phyloP scores from a whole-genome alignment of 1,140 invertebrate species.

The Ladona fulva region DNA sequence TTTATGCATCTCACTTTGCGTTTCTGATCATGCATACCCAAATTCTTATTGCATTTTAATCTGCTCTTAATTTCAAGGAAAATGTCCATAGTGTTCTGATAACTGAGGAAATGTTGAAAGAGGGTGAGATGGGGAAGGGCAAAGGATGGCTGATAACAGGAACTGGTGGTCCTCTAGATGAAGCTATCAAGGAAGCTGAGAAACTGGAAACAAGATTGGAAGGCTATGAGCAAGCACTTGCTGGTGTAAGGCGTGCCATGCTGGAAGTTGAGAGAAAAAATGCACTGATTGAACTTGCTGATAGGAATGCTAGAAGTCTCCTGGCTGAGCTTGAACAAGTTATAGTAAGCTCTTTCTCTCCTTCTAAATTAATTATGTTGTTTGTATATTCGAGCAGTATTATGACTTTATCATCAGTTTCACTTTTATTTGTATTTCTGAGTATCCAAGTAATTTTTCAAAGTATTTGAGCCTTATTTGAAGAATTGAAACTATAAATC shows the following conservation, averaged over 20 bases:
- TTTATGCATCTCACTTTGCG: neutral
- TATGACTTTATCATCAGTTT: too few relatives aligned
- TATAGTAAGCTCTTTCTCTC: constrained; percentile 51
- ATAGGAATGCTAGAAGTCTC: constrained; percentile 72
- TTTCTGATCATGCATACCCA: too few relatives aligned
- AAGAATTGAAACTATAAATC: too few relatives aligned
- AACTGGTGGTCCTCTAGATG: constrained; percentile 53
- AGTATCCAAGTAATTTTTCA: too few relatives aligned
- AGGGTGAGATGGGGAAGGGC: constrained; percentile 59
- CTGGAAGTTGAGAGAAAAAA: constrained; percentile 89
- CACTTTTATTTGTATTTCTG: too few relatives aligned
- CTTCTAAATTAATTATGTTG: too few relatives aligned
- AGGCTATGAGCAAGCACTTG: constrained; percentile 67
- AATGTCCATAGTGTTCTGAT: constrained; percentile 80
- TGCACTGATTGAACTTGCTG: constrained; percentile 74
- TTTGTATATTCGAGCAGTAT: too few relatives aligned
- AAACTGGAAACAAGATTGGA: constrained; percentile 63
- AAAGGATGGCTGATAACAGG: neutral
- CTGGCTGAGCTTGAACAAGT: constrained; percentile 70
- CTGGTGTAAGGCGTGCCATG: constrained; percentile 74
- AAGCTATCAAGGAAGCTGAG: constrained; percentile 65
- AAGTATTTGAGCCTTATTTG: too few relatives aligned
- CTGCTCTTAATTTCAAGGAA: too few relatives aligned
- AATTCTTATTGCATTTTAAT: constrained; percentile 24
- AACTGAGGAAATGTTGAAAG: constrained; percentile 70